These are phyloP conservation scores for Tragelaphus imberbis DNA, from an alignment of 2,113 vertebrate genomes.

Conservation along the genomic window DNA sequence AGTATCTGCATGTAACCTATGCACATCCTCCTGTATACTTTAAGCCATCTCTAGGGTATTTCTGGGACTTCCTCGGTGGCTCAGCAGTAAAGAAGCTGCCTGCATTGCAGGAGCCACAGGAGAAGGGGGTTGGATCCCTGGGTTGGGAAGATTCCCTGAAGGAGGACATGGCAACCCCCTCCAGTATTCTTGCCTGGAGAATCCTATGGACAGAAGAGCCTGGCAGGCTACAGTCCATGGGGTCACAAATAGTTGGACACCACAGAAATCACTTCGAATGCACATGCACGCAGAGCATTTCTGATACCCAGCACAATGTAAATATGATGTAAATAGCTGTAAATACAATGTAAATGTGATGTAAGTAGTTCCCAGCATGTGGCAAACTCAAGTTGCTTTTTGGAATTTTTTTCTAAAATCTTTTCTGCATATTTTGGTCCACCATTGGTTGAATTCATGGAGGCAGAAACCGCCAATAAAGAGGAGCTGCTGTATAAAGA, in stretches of 20 bases:
- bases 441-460: background rate
- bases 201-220: background rate
- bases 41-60: background rate
- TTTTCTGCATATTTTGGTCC: background rate
- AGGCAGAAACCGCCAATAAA: background rate
- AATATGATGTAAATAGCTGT: background rate
- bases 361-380: background rate
- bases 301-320: background rate
- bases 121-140: background rate
- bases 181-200: background rate
- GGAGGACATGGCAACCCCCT: background rate
- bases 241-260: background rate
- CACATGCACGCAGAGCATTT: background rate
- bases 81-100: background rate
- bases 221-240: background rate
- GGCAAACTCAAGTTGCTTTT: background rate
- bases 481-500: background rate
- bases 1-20: background rate
- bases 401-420: background rate
- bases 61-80: background rate
- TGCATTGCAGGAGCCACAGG: background rate
- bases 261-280: background rate
- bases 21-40: background rate
- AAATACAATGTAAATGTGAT: background rate
- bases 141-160: background rate